phyloP scores from a whole-genome alignment of 2,797 vertebrate species.

The Mormyrus hasselquistii region DNA sequence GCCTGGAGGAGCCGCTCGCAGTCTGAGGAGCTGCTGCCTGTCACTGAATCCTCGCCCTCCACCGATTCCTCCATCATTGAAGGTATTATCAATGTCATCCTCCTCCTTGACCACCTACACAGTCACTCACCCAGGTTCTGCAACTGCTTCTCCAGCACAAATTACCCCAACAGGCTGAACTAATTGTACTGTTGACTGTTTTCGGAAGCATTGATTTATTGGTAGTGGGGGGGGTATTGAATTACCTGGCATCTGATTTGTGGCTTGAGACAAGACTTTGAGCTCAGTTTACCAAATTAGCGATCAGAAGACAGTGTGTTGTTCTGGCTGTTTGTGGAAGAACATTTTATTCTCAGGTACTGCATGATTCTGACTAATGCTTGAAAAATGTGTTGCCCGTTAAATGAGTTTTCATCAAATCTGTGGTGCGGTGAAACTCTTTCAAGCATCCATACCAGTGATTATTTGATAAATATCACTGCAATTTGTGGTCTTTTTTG shows the following conservation, averaged over 20 bases:
- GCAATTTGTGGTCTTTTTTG: background rate
- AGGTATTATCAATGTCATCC: conserved; percentile 55
- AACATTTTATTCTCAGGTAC: background rate
- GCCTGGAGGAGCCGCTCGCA: conserved; percentile 59
- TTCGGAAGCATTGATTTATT: conserved; percentile 6
- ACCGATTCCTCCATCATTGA: conserved; percentile 74
- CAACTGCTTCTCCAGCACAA: background rate
- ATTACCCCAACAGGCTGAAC: background rate
- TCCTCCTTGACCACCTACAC: background rate
- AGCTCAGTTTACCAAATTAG: background rate
- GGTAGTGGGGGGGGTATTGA: background rate
- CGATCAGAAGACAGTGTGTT: background rate
- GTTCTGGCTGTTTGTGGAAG: background rate
- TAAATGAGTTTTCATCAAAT: background rate
- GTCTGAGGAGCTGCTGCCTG: conserved; percentile 73
- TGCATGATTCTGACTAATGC: background rate
- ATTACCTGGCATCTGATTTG: background rate
- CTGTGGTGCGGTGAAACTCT: background rate
- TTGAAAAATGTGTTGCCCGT: background rate
- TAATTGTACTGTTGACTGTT: background rate
- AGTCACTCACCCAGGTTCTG: background rate
- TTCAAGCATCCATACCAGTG: background rate
- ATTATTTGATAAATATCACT: background rate
- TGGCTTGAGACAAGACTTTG: background rate
- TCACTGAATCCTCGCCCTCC: conserved; percentile 67